Base-by-base conservation (phyloP, 1,140 invertebrate species). In the Eriosoma lanigerum region DNA sequence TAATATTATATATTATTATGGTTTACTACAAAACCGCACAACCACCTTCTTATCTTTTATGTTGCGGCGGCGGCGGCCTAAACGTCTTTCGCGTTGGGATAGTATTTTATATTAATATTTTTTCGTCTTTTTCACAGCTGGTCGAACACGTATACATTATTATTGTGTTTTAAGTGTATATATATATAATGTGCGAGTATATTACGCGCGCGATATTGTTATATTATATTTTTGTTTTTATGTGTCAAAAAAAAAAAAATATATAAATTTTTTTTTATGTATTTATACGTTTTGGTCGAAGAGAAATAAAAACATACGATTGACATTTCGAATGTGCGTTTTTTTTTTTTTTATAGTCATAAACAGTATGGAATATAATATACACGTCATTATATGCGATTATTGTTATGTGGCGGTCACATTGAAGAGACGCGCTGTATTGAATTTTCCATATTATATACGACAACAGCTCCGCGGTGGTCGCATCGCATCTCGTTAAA, bases 31-130 rank as follows among this genome's bases (percentile, higher is more conserved):
- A 50, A 52, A 52, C 66, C 2, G 66, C 46, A 50, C 17, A 70
- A 70, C 68, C 68, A 19, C 46, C 68, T 72, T 50, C 38, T 50
- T 52, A 52, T 72, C 48, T 48, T 72, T 72, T 52, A 72, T 72
- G 68, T 72, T 44, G 66, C 48, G 15, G 68, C 46, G 46, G 48
- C 46, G 48, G 8, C 19, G 48, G 68, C 50, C 66, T 70, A 70
- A 50, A 70, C 46, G 21, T 50, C 46, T 26, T 24, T 52, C 24
- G 68, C 17, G 48, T 72, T 50, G 13, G 44, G 21, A 46, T 24
- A 68, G 44, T 24, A n/a, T 68, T 68, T 68, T 48, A 48, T 68
- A n/a, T n/a, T n/a, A n/a, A n/a, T n/a, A n/a, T n/a, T n/a, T n/a
- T 54, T n/a, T 52, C 44, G n/a, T 24, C 52, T 26, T 72, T 50